phyloP scores from a whole-genome alignment of 2,113 vertebrate species.

The Setophaga petechia region DNA sequence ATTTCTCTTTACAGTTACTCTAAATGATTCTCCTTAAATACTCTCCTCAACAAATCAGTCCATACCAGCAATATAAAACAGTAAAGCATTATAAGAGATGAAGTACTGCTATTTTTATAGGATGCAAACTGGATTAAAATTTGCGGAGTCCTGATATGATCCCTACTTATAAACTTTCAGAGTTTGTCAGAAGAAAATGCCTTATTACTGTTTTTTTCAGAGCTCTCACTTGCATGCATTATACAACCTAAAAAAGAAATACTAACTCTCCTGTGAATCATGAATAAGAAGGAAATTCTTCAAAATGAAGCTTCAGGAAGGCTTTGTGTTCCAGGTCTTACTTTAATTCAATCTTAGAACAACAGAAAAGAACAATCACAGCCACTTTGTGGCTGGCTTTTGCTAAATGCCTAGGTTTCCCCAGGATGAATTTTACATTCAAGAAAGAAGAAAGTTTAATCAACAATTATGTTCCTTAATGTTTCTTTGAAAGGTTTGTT shows the following conservation, averaged over 20 bases:
- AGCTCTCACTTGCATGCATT: neutral
- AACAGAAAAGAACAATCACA: neutral
- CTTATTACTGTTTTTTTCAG: neutral
- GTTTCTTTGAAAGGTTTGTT: neutral
- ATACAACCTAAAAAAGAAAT: neutral
- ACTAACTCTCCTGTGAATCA: neutral
- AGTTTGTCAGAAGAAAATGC: neutral
- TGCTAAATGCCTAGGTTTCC: neutral
- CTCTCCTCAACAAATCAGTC: neutral
- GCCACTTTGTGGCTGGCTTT: neutral
- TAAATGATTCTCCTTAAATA: neutral
- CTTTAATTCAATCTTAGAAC: neutral
- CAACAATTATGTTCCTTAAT: neutral
- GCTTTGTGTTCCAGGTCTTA: neutral
- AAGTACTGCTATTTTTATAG: conserved; percentile 21
- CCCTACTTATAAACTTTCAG: neutral
- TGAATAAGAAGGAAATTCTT: neutral
- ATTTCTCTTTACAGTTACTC: neutral
- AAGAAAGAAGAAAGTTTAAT: neutral
- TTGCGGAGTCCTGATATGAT: neutral
- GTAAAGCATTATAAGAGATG: neutral
- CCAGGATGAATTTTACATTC: neutral
- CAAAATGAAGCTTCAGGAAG: neutral
- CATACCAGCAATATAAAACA: neutral
- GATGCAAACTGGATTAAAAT: conserved; percentile 38